A percentile compares a stretch with the other conserved stretches of the same genome.
Conservation (phyloP, 2,797 vertebrate genomes). For the Karalla daura region DNA sequence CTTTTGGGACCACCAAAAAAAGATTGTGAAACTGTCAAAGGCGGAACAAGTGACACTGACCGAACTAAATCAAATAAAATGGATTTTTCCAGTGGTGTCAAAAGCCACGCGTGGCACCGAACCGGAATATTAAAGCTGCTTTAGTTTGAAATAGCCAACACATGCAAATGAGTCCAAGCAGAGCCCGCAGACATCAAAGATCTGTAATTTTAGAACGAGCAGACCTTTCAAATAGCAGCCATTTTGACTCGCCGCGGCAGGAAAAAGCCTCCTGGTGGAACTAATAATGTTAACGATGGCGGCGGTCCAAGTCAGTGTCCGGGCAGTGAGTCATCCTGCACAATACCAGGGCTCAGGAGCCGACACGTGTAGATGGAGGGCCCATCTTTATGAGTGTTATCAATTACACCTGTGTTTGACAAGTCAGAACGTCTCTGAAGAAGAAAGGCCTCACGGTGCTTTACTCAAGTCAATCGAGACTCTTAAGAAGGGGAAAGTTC, state of each 20-base stretch:
- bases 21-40: constrained; percentile 12
- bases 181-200: constrained; percentile 22
- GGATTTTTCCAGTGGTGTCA: background rate
- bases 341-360: background rate
- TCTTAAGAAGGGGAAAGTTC: constrained; percentile 6
- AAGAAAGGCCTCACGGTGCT: background rate
- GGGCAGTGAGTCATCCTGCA: constrained; percentile 10
- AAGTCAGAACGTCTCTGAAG: constrained; percentile 7
- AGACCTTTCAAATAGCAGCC: constrained; percentile 17
- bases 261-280: constrained; percentile 28
- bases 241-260: constrained; percentile 4
- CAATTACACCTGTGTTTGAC: constrained; percentile 38
- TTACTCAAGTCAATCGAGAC: background rate
- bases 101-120: constrained; percentile 7
- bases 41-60: constrained; percentile 9
- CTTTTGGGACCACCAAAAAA: constrained; percentile 5
- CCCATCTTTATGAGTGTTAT: constrained; percentile 9
- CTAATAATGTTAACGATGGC: constrained; percentile 22
- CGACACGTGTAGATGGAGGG: constrained; percentile 17
- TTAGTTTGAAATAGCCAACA: constrained; percentile 20
- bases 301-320: constrained; percentile 26
- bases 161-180: constrained; percentile 25
- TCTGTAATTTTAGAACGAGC: background rate
- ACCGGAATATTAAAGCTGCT: constrained; percentile 11
- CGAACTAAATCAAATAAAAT: constrained; percentile 14